phyloP scores from a whole-genome alignment of 2,797 vertebrate species.

The Scomberomorus guttatus region DNA sequence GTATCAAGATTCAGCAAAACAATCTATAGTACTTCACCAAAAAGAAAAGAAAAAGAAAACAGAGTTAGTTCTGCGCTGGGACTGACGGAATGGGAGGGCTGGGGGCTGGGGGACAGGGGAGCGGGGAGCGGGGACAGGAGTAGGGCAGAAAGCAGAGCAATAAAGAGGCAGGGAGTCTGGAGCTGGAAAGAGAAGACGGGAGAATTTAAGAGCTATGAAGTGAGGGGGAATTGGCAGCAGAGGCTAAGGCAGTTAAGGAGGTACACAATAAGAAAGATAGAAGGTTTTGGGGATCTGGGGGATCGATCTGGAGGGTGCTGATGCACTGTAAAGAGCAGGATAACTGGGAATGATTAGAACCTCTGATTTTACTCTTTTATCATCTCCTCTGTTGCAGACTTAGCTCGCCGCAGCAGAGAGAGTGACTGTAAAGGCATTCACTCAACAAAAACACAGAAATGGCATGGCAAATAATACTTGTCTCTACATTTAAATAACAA shows the following conservation, averaged over 20 bases:
- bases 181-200: conserved; percentile 34
- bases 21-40: conserved; percentile 84
- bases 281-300: conserved; percentile 60
- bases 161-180: conserved; percentile 48
- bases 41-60: conserved; percentile 67
- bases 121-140: neutral
- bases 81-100: conserved; percentile 12
- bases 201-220: conserved; percentile 51
- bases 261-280: conserved; percentile 74
- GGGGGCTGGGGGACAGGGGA: neutral
- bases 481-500: conserved; percentile 70
- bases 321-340: conserved; percentile 71
- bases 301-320: conserved; percentile 62
- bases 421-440: conserved; percentile 47
- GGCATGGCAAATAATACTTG: conserved; percentile 58
- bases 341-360: conserved; percentile 72
- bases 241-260: conserved; percentile 81
- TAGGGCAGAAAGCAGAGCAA: conserved; percentile 41
- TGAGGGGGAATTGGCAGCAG: conserved; percentile 64
- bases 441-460: conserved; percentile 47
- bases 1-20: conserved; percentile 88
- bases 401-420: conserved; percentile 52
- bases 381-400: conserved; percentile 53
- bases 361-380: conserved; percentile 76
- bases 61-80: conserved; percentile 75